Base-by-base conservation (phyloP, 2,888 invertebrate species). In the Pachliopta kotzebuea region DNA sequence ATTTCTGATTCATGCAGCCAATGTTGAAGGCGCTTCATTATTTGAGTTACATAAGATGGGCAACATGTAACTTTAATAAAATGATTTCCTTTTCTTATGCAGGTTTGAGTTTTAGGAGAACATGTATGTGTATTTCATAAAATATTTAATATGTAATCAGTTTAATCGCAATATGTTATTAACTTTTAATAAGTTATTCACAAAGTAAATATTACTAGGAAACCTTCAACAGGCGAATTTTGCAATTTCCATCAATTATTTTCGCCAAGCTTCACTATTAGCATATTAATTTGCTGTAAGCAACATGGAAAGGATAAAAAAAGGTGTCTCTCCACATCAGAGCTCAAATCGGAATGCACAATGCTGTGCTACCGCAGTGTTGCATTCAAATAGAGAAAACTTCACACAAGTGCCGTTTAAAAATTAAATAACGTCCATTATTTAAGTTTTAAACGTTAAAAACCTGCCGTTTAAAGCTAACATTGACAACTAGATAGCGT, bases 271-370 rank as follows among this genome's bases (percentile, higher is more conserved):
- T 50, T 52, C n/a, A 31, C 56, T 65, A 49, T 54, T 61, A 65
- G 57, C 57, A 29, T 54, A 65, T 54, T 61, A 59, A 60, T 60
- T 31, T 60, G 60, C 57, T 29, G 42, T 60, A 61, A 59, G 60
- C 64, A 61, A 67, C 62, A 67, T 55, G 57, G 66, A 62, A 49
- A 53, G 60, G 67, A 57, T 62, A 29, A 26, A 21, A 49, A 45
- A 23, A 60, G 45, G 50, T 62, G 56, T 49, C 54, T 64, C 56
- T 60, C 56, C 56, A 55, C 57, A 45, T 61, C 60, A 65, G 73
- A 76, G 76, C 76, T 77, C 80, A 82, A 85, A 88, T 90, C 90
- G 90, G 90, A 90, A 90, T 90, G 89, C 87, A 90, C 90, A 88
- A 86, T 89, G 88, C 88, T 86, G 88, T 88, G 90, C 88, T 85